Evolutionary conservation across 2,113 vertebrate genomes (phyloP).

Genomic region (Cottus gobio): DNA sequence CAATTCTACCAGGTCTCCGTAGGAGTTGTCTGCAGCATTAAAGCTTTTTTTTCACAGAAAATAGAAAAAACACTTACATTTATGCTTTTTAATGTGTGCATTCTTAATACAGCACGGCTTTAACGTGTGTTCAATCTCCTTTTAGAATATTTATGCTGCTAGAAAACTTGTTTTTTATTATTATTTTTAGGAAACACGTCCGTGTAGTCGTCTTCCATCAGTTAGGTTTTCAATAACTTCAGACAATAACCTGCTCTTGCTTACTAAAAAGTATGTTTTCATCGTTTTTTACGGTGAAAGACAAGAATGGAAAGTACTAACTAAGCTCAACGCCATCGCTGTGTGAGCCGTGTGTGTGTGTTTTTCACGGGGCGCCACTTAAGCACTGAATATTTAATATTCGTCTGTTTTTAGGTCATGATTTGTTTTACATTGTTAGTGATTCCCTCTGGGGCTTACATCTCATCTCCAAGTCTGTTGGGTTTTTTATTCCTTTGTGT

Average conservation of each 20-base stretch:
- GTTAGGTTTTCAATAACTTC: neutral
- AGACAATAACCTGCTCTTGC: neutral
- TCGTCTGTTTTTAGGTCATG: neutral
- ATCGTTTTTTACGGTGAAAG: neutral
- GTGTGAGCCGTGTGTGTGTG: neutral
- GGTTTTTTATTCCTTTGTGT: constrained; percentile 1
- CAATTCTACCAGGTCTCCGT: neutral
- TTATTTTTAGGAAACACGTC: neutral
- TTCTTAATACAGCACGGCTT: neutral
- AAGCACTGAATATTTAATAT: neutral
- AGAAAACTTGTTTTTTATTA: too few relatives aligned
- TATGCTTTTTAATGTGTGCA: neutral
- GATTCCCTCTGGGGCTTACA: neutral
- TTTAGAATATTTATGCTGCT: too few relatives aligned
- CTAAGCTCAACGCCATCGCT: neutral
- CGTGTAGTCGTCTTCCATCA: neutral
- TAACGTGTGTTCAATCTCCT: neutral
- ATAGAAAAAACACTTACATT: neutral
- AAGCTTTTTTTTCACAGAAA: neutral
- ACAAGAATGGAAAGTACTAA: neutral
- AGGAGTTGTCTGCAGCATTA: neutral
- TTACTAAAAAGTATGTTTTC: neutral
- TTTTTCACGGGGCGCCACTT: neutral
- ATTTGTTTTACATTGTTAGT: neutral
- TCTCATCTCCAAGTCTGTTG: neutral